Evolutionary conservation across 1,140 invertebrate genomes (phyloP).

Genomic region (Macrotrachela quadricornifera): DNA sequence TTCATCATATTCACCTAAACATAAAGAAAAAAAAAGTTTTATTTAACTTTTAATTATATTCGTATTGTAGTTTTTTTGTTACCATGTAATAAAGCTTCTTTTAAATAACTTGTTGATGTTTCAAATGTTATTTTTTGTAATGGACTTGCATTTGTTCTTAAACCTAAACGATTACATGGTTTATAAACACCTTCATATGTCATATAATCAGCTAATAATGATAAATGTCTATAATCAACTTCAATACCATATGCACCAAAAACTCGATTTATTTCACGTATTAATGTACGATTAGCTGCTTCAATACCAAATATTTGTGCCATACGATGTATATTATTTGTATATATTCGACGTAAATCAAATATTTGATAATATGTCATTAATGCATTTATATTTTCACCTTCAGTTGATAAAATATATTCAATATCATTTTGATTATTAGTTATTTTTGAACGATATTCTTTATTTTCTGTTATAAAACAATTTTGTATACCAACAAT

Average conservation of each 20-base stretch:
- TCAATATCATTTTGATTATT: constrained; percentile 47
- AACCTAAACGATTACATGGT: constrained; percentile 68
- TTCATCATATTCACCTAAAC: constrained; percentile 43
- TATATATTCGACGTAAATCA: constrained; percentile 65
- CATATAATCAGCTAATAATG: constrained; percentile 88
- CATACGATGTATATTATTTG: constrained; percentile 79
- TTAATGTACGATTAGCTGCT: constrained; percentile 50
- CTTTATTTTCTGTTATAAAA: background rate
- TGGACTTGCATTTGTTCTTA: constrained; percentile 63
- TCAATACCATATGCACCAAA: constrained; percentile 86
- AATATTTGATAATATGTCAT: constrained; percentile 54
- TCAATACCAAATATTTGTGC: constrained; percentile 74
- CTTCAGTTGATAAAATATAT: constrained; percentile 60
- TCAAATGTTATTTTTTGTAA: constrained; percentile 97
- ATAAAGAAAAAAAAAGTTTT: background rate
- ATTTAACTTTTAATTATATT: background rate
- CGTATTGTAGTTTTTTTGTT: too few relatives aligned
- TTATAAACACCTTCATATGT: constrained; percentile 69
- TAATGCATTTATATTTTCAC: constrained; percentile 76
- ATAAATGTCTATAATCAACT: constrained; percentile 76
- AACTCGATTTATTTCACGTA: constrained; percentile 62
- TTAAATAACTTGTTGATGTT: constrained; percentile 64
- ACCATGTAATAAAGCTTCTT: constrained; percentile 47
- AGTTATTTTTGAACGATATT: background rate
- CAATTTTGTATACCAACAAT: constrained; percentile 1